A percentile compares a stretch with the other conserved stretches of the same genome.
phyloP scores from a whole-genome alignment of 2,797 vertebrate species.

The Gallirallus australis region DNA sequence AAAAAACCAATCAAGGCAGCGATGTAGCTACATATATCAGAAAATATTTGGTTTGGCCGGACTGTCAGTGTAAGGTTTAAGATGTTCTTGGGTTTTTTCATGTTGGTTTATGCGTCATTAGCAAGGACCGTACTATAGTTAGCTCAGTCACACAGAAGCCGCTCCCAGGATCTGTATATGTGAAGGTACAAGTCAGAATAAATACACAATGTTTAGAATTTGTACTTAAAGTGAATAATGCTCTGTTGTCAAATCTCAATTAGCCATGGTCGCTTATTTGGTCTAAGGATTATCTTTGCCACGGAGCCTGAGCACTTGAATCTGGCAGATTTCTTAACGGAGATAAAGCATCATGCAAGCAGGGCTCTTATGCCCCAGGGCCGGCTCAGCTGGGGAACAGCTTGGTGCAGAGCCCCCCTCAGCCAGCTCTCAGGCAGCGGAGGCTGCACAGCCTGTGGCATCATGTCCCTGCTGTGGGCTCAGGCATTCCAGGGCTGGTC shows the following conservation, averaged over 20 bases:
- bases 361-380: not conserved
- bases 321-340: not conserved
- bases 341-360: not conserved
- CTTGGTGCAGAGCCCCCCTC: too few relatives aligned
- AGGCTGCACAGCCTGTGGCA: not conserved
- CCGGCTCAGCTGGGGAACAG: not conserved
- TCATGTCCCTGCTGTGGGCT: too few relatives aligned
- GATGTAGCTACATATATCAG: not conserved
- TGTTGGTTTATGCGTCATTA: slow-evolving; percentile 54
- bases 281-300: slow-evolving; percentile 11
- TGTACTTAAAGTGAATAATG: slow-evolving; percentile 18
- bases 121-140: slow-evolving; percentile 30
- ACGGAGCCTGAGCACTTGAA: not conserved
- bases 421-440: not conserved
- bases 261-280: not conserved
- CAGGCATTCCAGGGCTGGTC: too few relatives aligned
- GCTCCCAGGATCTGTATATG: slow-evolving; percentile 44
- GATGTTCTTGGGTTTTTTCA: slow-evolving; percentile 62
- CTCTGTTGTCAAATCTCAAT: slow-evolving; percentile 3
- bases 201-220: not conserved
- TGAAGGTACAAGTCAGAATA: slow-evolving; percentile 31
- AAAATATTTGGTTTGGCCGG: slow-evolving; percentile 58
- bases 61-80: slow-evolving; percentile 34
- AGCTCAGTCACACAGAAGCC: slow-evolving; percentile 63
- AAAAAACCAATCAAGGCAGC: not conserved